Evolutionary conservation across 2,888 invertebrate genomes (phyloP).

Genomic region (Unio delphinus): DNA sequence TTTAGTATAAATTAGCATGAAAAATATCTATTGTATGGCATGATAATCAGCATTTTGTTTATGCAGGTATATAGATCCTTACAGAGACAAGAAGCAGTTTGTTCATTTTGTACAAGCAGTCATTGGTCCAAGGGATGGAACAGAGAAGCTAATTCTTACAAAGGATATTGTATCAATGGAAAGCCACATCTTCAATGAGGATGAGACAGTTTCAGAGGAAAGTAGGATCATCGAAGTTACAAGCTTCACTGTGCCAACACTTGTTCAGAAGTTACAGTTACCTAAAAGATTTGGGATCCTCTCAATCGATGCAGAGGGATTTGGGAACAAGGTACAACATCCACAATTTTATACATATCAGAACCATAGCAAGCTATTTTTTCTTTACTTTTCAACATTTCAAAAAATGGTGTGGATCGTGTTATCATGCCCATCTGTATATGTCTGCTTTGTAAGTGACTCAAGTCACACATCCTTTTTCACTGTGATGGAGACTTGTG

Average conservation of each 20-base stretch:
- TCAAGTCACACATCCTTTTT: too few relatives aligned
- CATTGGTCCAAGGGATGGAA: conserved; percentile 43
- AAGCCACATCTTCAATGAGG: conserved; percentile 35
- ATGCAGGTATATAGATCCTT: conserved; percentile 36
- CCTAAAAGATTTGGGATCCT: conserved; percentile 56
- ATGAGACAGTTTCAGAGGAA: conserved; percentile 5
- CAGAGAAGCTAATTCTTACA: conserved; percentile 40
- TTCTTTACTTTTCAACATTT: not conserved
- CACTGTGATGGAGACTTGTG: too few relatives aligned
- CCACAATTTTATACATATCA: not conserved
- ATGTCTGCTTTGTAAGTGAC: too few relatives aligned
- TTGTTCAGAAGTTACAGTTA: conserved; percentile 40
- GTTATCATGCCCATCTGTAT: too few relatives aligned
- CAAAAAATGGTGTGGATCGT: too few relatives aligned
- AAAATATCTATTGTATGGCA: not conserved
- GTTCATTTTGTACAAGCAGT: conserved; percentile 48
- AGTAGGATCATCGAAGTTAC: conserved; percentile 31
- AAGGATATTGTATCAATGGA: conserved; percentile 45
- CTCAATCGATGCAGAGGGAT: conserved; percentile 61
- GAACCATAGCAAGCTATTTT: not conserved
- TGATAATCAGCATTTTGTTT: not conserved
- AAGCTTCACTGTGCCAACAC: conserved; percentile 47
- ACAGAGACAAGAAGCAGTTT: conserved; percentile 37
- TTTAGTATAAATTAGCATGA: not conserved
- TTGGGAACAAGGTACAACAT: conserved; percentile 47